Evolutionary conservation across 2,888 invertebrate genomes (phyloP).

Genomic region (Cataglyphis cursor): DNA sequence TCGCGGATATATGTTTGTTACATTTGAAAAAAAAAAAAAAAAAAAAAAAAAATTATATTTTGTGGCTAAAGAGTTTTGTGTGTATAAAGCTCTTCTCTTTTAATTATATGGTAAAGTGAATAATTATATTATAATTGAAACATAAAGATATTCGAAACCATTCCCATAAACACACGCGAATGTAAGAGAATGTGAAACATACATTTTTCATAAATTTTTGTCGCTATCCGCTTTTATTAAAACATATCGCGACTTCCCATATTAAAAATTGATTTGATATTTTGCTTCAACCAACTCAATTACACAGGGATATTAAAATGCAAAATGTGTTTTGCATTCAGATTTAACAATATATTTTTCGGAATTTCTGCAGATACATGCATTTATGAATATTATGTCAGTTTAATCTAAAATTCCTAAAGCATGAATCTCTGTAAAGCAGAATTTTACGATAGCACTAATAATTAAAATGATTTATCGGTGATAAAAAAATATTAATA

Average conservation of each 20-base stretch:
- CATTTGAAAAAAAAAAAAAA: not conserved
- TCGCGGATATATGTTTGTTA: not conserved
- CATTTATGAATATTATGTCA: not conserved
- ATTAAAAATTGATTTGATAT: conserved; percentile 17
- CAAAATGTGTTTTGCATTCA: not conserved
- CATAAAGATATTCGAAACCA: not conserved
- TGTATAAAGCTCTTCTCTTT: not conserved
- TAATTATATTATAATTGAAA: not conserved
- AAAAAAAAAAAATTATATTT: not conserved
- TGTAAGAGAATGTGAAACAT: not conserved
- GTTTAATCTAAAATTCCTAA: conserved; percentile 21
- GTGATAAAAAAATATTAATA: not conserved
- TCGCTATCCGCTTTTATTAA: not conserved
- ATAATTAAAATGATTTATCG: conserved; percentile 28
- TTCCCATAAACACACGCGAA: not conserved
- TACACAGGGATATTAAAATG: conserved; percentile 1
- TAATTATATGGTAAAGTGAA: not conserved
- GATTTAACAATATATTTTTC: conserved; percentile 15
- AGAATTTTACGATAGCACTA: not conserved
- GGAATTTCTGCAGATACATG: not conserved
- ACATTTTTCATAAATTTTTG: conserved; percentile 4
- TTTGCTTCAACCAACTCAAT: conserved; percentile 3
- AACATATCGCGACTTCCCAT: not conserved
- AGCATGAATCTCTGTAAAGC: not conserved
- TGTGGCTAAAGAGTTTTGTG: not conserved